These are phyloP conservation scores for Ameiurus melas DNA, from an alignment of 2,113 vertebrate species.

Conservation along the genomic window DNA sequence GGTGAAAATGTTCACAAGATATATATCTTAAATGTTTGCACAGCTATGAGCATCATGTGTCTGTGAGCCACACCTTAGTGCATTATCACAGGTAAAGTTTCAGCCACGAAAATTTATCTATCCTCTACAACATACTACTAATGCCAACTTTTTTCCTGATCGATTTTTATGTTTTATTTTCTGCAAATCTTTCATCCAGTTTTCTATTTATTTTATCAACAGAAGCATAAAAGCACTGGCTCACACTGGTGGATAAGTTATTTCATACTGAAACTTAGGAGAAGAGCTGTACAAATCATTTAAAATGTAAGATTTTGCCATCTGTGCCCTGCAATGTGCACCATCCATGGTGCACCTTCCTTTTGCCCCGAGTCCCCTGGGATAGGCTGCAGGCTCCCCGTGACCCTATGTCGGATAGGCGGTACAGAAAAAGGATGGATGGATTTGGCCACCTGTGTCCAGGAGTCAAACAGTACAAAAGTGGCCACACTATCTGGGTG, in stretches of 20 bases:
- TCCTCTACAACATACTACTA: neutral
- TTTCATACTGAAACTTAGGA: neutral
- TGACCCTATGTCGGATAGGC: too few species aligned
- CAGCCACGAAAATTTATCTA: neutral
- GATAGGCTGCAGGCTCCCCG: too few species aligned
- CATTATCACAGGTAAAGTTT: constrained; percentile 42
- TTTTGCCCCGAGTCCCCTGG: too few species aligned
- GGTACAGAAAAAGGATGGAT: too few species aligned
- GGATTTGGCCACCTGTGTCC: neutral
- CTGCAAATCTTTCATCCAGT: neutral
- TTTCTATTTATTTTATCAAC: neutral
- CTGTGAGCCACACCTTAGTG: neutral
- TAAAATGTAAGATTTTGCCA: neutral
- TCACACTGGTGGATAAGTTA: neutral
- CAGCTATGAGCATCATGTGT: neutral
- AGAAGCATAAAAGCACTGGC: neutral
- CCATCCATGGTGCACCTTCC: too few species aligned
- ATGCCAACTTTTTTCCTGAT: neutral
- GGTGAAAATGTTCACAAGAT: neutral
- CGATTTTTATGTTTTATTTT: neutral
- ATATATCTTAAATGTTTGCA: constrained; percentile 3
- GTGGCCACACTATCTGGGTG: neutral
- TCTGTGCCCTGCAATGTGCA: neutral
- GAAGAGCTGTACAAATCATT: neutral
- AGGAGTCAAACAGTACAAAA: neutral